These are phyloP conservation scores for Drosophila kikkawai DNA, from an alignment of 1,140 invertebrate species.

Conservation along the genomic window DNA sequence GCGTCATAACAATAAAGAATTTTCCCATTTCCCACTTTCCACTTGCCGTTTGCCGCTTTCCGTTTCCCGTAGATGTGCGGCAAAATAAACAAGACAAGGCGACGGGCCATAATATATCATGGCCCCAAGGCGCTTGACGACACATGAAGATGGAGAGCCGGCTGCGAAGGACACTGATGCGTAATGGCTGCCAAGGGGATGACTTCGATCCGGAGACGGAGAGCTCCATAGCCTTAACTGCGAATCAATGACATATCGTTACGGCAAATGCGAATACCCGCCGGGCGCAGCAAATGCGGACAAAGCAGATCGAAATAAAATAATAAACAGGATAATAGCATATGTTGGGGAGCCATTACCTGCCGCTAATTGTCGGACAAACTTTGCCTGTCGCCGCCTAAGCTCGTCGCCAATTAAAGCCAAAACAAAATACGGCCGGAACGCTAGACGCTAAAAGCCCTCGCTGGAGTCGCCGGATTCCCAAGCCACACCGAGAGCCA, in stretches of 20 bases:
- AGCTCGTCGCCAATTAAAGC: conserved; percentile 45
- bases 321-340: conserved; percentile 65
- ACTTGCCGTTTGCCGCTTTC: conserved; percentile 18
- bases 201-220: conserved; percentile 25
- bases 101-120: conserved; percentile 79
- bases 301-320: conserved; percentile 54
- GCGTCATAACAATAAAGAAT: conserved; percentile 79
- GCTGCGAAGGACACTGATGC: conserved; percentile 40
- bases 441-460: conserved; percentile 68
- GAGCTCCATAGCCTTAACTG: conserved; percentile 55
- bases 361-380: conserved; percentile 62
- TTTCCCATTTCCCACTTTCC: conserved; percentile 31
- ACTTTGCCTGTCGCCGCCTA: conserved; percentile 61
- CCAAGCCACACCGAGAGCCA: conserved; percentile 13
- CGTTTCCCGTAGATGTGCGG: conserved; percentile 52
- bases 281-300: conserved; percentile 47
- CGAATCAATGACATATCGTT: conserved; percentile 80
- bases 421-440: conserved; percentile 23
- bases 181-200: conserved; percentile 69
- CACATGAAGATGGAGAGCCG: conserved; percentile 38
- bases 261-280: conserved; percentile 73
- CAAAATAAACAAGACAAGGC: conserved; percentile 79
- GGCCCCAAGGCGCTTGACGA: conserved; percentile 75
- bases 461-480: conserved; percentile 54
- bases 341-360: conserved; percentile 47